Evolutionary conservation across 2,797 vertebrate species (phyloP).

Genomic region (Steatocranus sp.): DNA sequence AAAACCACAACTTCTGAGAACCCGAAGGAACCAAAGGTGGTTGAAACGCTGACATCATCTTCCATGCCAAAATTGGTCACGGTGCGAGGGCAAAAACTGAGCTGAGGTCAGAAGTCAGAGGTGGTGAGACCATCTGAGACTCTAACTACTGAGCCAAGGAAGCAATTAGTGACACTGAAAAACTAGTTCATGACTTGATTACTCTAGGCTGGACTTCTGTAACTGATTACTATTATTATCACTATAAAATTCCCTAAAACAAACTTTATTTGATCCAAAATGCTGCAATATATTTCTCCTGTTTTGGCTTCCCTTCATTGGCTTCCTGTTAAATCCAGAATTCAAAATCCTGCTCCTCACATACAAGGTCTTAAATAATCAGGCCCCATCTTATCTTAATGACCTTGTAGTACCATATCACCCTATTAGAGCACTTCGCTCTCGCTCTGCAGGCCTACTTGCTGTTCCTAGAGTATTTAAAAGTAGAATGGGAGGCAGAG

Average conservation of each 20-base stretch:
- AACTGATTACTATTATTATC: background rate
- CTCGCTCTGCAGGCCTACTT: background rate
- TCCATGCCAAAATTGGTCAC: background rate
- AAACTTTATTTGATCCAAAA: background rate
- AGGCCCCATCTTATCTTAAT: background rate
- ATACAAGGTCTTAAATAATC: background rate
- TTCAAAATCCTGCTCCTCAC: background rate
- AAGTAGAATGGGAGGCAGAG: background rate
- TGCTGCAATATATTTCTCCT: background rate
- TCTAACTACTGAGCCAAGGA: background rate
- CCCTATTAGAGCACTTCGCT: accelerated
- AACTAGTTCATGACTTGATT: background rate
- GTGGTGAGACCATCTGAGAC: background rate
- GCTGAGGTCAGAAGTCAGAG: background rate
- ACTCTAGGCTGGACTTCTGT: background rate
- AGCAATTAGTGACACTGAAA: background rate
- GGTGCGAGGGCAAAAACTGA: background rate
- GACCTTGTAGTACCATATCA: background rate
- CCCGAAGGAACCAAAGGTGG: background rate
- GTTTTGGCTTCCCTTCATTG: background rate
- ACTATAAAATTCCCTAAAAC: background rate
- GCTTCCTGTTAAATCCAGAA: background rate
- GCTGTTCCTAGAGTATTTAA: background rate
- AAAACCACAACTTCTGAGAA: background rate
- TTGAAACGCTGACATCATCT: background rate